Base-by-base conservation (phyloP, 2,888 invertebrate species). In the Drosophila setosimentum region DNA sequence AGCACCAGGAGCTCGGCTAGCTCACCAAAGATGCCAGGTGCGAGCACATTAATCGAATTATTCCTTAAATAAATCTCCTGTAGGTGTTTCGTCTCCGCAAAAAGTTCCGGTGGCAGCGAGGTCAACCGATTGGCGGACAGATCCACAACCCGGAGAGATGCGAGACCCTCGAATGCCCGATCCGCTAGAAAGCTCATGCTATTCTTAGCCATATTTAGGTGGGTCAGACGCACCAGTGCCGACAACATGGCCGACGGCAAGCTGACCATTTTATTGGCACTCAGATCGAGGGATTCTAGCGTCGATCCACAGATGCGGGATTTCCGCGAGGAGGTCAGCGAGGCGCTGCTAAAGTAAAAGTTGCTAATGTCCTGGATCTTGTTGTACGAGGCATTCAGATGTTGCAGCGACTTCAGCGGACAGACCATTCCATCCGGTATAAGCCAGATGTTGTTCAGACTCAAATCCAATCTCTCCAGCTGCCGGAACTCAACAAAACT, bases 61-160 rank as follows among this genome's bases (percentile, higher is more conserved):
- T 98, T 98, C 93, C 97, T 96, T 90, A 98, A 94, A 94, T 97
- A 96, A 92, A 98, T 96, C 94, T 98, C 98, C 93, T 96, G 96
- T 85, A 98, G 95, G 80, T 96, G 96, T 80, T 96, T 96, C 67
- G 96, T 95, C 89, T 97, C 97, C 91, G 95, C 95, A 91, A 98
- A 98, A 76, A 98, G 94, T 91, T 96, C 96, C 83, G 97, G 95
- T 35, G 98, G 98, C 82, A 99, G 94, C 63, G 97, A 96, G 54
- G 96, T 96, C 79, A 99, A 95, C 93, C 97, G 96, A 93, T 99
- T 99, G 91, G 97, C 96, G 3, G 98, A 97, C 75, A 99, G 94
- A 94, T 98, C 97, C 85, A 98, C 95, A 89, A 97, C 95, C 93
- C 96, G 96, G 78, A 99, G 94, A 72, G 96, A 95, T 91, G 96